Percentiles rank a stretch among this genome's conserved stretches.
phyloP scores from a whole-genome alignment of 2,797 vertebrate species.

The Acanthurus lineatus region DNA sequence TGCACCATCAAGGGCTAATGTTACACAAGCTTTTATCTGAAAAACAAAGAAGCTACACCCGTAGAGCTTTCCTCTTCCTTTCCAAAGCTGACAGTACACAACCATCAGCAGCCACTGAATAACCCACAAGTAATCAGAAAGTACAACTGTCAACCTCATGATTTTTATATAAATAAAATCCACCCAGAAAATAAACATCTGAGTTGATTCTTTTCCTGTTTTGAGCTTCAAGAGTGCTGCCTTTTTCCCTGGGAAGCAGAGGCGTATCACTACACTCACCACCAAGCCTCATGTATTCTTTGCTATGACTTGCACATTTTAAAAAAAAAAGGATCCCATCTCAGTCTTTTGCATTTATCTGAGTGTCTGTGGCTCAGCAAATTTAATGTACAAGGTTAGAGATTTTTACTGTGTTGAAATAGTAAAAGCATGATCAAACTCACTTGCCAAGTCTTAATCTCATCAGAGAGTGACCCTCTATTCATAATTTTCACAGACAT shows the following conservation, averaged over 20 bases:
- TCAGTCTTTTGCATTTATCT: neutral
- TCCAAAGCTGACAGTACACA: neutral
- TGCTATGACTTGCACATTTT: neutral
- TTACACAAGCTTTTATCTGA: neutral
- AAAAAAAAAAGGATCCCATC: conserved; percentile 7
- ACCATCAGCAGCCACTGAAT: neutral
- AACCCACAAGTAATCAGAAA: neutral
- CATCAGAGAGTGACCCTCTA: neutral
- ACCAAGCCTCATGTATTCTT: conserved; percentile 2
- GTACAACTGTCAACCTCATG: neutral
- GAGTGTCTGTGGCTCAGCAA: neutral
- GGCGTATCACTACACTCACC: neutral
- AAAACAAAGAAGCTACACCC: neutral
- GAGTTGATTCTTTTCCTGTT: neutral
- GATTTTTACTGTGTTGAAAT: neutral
- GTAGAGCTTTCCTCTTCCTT: neutral
- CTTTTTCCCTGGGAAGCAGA: neutral
- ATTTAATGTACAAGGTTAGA: neutral
- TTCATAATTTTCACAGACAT: neutral
- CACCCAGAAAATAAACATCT: neutral
- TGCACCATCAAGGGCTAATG: neutral
- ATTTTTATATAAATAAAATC: neutral
- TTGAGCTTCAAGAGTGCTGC: neutral
- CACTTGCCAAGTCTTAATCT: neutral
- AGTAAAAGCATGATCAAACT: neutral